Base-by-base conservation (phyloP, 2,113 vertebrate genomes). In the Anseranas semipalmata region DNA sequence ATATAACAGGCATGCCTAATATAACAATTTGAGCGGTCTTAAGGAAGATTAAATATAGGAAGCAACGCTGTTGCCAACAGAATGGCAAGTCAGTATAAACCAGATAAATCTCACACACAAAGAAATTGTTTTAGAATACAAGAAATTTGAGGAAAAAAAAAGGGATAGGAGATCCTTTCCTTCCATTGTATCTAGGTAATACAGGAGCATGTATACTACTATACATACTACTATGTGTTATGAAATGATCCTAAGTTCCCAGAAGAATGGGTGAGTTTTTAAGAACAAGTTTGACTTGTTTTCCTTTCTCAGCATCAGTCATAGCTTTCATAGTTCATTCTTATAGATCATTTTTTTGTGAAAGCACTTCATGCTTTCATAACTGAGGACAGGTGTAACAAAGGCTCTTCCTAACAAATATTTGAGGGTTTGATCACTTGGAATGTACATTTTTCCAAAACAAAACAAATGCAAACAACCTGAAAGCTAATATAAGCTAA, bases 21-120 rank as follows among this genome's bases (percentile, higher is more conserved):
- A 15, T 2, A 62, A 52, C 14, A 52, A 89, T 76, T 68, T 43
- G n/a, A 78, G 52, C 70, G 55, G 73, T 43, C 92, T 91, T 86
- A 89, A 79, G 85, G 87, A 87, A 93, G 87, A 94, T 91, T 87
- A 94, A 85, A 90, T 87, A 87, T 87, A 87, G 79, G 84, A 94
- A 87, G 81, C n/a, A 63, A 63, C 24, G 6, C 16, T 79, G 18
- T 43, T 74, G 67, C 72, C 75, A 80, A 15, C 10, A 52, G 71
- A 85, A 53, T 19, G 19, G 50, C 43, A 81, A 89, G 35, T 35
- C 24, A 16, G 63, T 48, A 39, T 32, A 46, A 22, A 28, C 39
- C 81, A 33, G 22, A 70, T 35, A 83, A 67, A 67, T 3, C 11
- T 59, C 73, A 22, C 17, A 19, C 14, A 9, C 39, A 37, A 70